Conservation (phyloP, 2,113 vertebrate species). For the Gulo gulo region DNA sequence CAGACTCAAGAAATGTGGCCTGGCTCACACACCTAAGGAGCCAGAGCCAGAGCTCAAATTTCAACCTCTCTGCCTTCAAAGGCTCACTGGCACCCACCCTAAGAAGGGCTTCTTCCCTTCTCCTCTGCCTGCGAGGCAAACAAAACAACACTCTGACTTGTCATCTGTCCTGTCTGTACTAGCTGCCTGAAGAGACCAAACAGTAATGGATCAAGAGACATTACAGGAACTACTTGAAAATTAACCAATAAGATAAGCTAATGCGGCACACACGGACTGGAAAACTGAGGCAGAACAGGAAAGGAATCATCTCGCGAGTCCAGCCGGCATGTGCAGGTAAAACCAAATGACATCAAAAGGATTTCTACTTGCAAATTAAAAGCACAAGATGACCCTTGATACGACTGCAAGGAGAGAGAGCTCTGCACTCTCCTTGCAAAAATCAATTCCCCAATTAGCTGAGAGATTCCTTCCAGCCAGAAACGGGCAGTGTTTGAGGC, state of each 20-base stretch:
- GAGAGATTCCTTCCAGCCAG: constrained; percentile 51
- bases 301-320: neutral
- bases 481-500: constrained; percentile 67
- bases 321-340: constrained; percentile 2
- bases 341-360: constrained; percentile 37
- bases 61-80: neutral
- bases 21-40: neutral
- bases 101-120: neutral
- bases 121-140: neutral
- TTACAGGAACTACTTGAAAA: constrained; percentile 60
- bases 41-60: neutral
- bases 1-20: neutral
- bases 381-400: constrained; percentile 43
- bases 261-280: neutral
- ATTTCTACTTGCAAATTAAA: constrained; percentile 48
- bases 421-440: constrained; percentile 53
- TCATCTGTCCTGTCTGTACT: neutral
- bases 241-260: constrained; percentile 65
- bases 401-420: constrained; percentile 35
- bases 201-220: constrained; percentile 53
- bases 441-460: constrained; percentile 56
- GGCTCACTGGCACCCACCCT: neutral
- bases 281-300: constrained; percentile 14
- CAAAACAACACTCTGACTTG: neutral
- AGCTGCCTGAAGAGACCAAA: constrained; percentile 59